Evolutionary conservation across 2,888 invertebrate genomes (phyloP), one percentile per base, ranked within the genome.

Genomic region (Zaprionus lineosus): DNA sequence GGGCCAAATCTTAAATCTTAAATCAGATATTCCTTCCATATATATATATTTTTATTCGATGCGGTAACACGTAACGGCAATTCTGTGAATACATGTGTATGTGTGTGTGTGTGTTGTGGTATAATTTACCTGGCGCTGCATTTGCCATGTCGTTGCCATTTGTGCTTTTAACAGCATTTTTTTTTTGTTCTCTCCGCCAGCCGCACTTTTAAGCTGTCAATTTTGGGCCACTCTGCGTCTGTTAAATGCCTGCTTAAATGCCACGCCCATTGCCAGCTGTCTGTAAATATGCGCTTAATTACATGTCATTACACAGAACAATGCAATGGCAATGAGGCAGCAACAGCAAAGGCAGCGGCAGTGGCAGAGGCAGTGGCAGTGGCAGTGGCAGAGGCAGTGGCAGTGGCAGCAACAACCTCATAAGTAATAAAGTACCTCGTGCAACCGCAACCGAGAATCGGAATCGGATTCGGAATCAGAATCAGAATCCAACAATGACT

Each of bases 241-340:
- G 76, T 76, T 76, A 67, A 82, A 78, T 78, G 84, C 64, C 83
- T 78, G 63, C 75, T 78, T 83, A 74, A 78, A 59, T 40, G 73
- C 81, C 78, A 65, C 77, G 81, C 84, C 84, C 76, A 55, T 65
- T 37, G 57, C 58, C 68, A 74, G 57, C 71, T 73, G 68, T 78
- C 79, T 74, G 88, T 84, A 74, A 81, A 84, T 84, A 81, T 76
- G 83, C 86, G 85, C 86, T 85, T 87, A 87, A 88, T 87, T 87
- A 86, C 88, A 86, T 87, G 88, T 84, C 88, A 87, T 87, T 88
- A 88, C 74, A 83, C 61, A 57, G 43, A 68, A 67, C 57, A 68
- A 60, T 59, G 50, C 58, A 40, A 53, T 48, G 41, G 48, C 60
- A 69, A 50, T 40, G 26, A 34, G 34, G 44, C 37, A 43, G 34